Percentiles rank a stretch among this genome's conserved stretches.
phyloP scores from a whole-genome alignment of 2,113 vertebrate species.

The Thunnus maccoyii region DNA sequence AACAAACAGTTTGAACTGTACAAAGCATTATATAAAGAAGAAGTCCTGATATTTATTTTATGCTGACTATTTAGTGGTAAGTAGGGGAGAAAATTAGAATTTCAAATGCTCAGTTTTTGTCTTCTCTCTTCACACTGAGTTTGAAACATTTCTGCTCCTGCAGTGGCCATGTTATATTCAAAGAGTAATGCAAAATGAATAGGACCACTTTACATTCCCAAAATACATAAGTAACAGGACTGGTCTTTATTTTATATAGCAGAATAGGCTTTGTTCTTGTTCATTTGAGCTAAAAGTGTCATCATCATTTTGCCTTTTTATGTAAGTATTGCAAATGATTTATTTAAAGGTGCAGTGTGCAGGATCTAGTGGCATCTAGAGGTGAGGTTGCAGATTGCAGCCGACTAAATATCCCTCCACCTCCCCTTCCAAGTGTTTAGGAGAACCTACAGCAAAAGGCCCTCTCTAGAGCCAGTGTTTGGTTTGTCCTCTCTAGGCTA shows the following conservation, averaged over 20 bases:
- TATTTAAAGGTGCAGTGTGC: neutral
- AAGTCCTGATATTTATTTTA: neutral
- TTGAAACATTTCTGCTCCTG: constrained; percentile 12
- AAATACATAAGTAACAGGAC: neutral
- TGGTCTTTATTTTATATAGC: neutral
- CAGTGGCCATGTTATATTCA: neutral
- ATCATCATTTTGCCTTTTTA: neutral
- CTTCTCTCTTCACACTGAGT: neutral
- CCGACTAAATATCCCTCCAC: no score
- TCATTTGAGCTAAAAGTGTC: constrained; percentile 9
- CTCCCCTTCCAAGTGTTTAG: no score
- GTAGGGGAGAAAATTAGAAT: neutral
- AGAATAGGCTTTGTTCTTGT: neutral
- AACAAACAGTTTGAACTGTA: neutral
- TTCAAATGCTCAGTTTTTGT: constrained; percentile 16
- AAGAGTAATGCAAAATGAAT: neutral
- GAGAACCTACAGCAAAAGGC: no score
- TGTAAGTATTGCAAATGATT: neutral
- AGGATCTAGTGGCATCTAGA: no score
- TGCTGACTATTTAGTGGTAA: neutral
- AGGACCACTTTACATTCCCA: constrained; percentile 1
- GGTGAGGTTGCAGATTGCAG: no score
- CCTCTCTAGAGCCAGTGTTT: no score
- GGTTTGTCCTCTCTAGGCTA: no score
- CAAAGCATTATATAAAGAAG: neutral